Conservation (phyloP, 2,888 invertebrate species). For the Tipula unca region DNA sequence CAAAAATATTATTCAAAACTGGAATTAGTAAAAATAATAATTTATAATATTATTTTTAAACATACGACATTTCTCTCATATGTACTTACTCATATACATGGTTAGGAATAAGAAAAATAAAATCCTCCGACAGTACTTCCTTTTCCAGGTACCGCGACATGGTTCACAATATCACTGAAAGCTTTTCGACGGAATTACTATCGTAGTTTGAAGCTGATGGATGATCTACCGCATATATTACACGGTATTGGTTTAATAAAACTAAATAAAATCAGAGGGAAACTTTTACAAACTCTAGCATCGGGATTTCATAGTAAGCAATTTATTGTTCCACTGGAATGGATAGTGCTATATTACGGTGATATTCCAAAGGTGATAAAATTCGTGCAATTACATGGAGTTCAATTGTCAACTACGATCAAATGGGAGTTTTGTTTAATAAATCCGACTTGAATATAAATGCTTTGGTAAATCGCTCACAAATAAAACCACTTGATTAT, state of each 20-base stretch:
- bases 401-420: no score
- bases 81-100: neutral
- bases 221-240: constrained; percentile 46
- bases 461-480: neutral
- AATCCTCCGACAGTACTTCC: neutral
- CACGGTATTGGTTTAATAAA: constrained; percentile 44
- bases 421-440: no score
- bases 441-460: neutral
- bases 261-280: constrained; percentile 46
- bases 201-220: constrained; percentile 43
- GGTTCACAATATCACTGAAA: constrained; percentile 44
- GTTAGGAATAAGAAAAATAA: neutral
- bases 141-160: neutral
- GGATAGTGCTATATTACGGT: constrained; percentile 43
- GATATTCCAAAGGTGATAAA: constrained; percentile 29
- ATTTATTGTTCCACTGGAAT: constrained; percentile 43
- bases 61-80: neutral
- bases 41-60: neutral
- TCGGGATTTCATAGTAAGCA: constrained; percentile 46
- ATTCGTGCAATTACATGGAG: constrained; percentile 26
- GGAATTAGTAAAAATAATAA: neutral
- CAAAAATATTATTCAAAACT: neutral
- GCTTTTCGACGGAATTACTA: constrained; percentile 50
- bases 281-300: constrained; percentile 38
- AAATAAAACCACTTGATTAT: neutral